These are phyloP conservation scores for Merluccius polli DNA, from an alignment of 2,797 vertebrate genomes.

Conservation along the genomic window DNA sequence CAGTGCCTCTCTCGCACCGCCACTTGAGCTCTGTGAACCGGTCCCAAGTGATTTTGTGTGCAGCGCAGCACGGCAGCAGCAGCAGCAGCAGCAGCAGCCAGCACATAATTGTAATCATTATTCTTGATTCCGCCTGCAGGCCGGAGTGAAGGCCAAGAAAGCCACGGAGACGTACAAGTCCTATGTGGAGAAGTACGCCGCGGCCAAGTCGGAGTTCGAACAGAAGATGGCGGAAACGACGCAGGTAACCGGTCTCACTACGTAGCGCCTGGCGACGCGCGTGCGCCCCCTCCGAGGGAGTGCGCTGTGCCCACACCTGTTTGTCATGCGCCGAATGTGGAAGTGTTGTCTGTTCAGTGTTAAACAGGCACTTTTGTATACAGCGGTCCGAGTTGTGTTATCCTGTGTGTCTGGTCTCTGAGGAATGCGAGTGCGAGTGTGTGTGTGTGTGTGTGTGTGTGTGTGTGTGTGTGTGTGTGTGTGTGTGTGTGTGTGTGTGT, in stretches of 20 bases:
- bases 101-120: background rate
- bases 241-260: constrained; percentile 74
- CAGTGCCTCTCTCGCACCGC: too few species aligned
- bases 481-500: background rate
- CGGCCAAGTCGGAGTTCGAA: constrained; percentile 92
- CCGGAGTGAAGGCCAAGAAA: constrained; percentile 93
- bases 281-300: background rate
- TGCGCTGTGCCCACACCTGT: background rate
- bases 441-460: background rate
- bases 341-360: background rate
- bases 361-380: background rate
- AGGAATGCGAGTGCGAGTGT: background rate
- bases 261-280: too few species aligned
- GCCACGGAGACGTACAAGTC: constrained; percentile 93
- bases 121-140: constrained; percentile 66
- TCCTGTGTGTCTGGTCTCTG: constrained; percentile 2
- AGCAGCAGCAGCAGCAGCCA: too few species aligned
- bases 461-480: background rate
- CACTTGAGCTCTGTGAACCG: too few species aligned
- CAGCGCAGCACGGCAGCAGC: too few species aligned
- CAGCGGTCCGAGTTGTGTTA: background rate
- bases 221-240: constrained; percentile 96
- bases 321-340: background rate
- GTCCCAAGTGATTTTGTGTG: too few species aligned
- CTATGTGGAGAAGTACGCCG: constrained; percentile 92